Conservation (phyloP, 2,113 vertebrate genomes). For the Poeciliopsis turrubarensis region DNA sequence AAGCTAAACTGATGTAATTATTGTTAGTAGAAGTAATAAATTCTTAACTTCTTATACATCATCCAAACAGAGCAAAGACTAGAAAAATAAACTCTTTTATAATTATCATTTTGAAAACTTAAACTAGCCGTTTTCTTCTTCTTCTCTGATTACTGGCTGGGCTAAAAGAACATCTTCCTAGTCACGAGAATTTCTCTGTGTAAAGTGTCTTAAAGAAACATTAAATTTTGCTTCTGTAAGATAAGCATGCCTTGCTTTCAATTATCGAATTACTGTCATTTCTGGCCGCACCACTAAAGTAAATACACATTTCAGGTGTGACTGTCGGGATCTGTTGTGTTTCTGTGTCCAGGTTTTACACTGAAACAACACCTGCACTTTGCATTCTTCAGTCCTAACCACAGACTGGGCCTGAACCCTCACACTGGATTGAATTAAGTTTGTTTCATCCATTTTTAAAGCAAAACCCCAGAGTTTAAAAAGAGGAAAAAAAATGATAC, state of each 20-base stretch:
- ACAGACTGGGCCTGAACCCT: constrained; percentile 16
- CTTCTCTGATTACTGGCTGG: not conserved
- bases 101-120: not conserved
- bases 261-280: not conserved
- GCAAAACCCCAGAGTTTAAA: constrained; percentile 12
- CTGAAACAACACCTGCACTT: no score
- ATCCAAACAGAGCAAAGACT: no score
- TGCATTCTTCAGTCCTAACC: constrained; percentile 9
- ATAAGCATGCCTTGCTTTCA: not conserved
- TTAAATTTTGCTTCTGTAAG: not conserved
- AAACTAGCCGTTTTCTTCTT: not conserved
- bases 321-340: not conserved
- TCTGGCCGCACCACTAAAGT: constrained; percentile 10
- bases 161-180: not conserved
- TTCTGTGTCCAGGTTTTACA: not conserved
- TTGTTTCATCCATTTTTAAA: constrained; percentile 11
- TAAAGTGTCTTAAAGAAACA: constrained; percentile 4
- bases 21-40: no score
- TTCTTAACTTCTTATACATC: no score
- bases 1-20: not conserved
- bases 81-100: no score
- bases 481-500: not conserved
- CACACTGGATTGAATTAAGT: constrained; percentile 1
- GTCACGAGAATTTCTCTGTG: not conserved
- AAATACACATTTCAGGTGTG: constrained; percentile 17